Evolutionary conservation across 2,888 invertebrate genomes (phyloP), one percentile per base, ranked within the genome.

Genomic region (Agapostemon virescens): DNA sequence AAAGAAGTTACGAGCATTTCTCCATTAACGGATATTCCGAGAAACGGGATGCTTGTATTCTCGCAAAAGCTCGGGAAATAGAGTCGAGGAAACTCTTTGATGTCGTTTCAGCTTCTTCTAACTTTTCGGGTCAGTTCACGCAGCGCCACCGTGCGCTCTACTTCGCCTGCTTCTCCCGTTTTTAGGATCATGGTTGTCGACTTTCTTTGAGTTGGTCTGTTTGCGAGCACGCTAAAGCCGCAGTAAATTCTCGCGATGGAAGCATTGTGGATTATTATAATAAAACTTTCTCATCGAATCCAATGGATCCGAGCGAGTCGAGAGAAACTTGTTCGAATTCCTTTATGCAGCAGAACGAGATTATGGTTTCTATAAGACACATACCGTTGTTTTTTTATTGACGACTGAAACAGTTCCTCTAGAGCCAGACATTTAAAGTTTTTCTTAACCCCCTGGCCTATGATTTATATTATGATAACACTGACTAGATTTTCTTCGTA

Each of bases 21-120:
- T 69, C 77, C 79, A 79, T 82, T 81, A 84, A 81, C 72, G 81
- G 84, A 68, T 72, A 38, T 85, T 85, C 84, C 58, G 40, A 70
- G 84, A 84, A 84, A 38, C 58, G 49, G 20, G 40, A 33, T 26
- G 77, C 52, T 67, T 68, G 67, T 73, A 4, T 58, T 69, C 67
- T 11, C 33, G 30, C 38, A 66, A 64, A 76, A 69, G 33, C 52
- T 49, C 52, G 74, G 36, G 36, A 66, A 64, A 69, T 23, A 33
- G 38, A n/a, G 68, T 38, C 9, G 52, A 58, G 55, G 58, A 63
- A 84, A 78, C 73, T 52, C 75, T 73, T 81, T 74, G 78, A 81
- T 61, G 66, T 52, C 38, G 38, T 40, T 38, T 61, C 40, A 20
- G 38, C 52, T 52, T 63, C 26, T 72, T 63, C 20, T 9, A 26